These are phyloP conservation scores for Falco peregrinus DNA, from an alignment of 2,797 vertebrate genomes.

Conservation along the genomic window DNA sequence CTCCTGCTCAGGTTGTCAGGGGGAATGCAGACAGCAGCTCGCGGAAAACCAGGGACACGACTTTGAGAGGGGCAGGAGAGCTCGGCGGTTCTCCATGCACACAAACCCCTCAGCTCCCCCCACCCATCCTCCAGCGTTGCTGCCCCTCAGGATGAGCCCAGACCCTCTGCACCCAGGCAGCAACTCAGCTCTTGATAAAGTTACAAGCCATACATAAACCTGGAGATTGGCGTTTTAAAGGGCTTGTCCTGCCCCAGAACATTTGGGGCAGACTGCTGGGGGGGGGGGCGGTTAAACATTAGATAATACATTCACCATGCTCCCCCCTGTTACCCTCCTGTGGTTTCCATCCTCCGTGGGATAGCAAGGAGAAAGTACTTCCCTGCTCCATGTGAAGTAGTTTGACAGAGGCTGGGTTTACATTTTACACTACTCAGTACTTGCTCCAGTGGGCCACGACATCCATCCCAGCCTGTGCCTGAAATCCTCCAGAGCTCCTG, in stretches of 20 bases:
- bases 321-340: not conserved
- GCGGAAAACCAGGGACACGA: not conserved
- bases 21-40: not conserved
- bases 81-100: fast-evolving
- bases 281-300: not conserved
- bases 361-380: not conserved
- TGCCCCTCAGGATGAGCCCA: fast-evolving
- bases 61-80: not conserved
- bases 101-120: not conserved
- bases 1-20: not conserved
- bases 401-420: not conserved
- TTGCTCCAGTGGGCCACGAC: not conserved
- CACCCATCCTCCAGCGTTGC: not conserved
- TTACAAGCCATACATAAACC: not conserved
- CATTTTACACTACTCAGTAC: not conserved
- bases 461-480: not conserved
- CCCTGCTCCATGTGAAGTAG: fast-evolving
- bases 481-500: not conserved
- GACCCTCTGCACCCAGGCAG: not conserved
- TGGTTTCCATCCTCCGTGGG: not conserved
- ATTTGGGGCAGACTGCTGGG: not conserved
- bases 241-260: not conserved
- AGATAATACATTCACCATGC: fast-evolving
- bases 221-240: not conserved
- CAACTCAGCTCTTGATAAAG: not conserved